Conservation (phyloP, 1,140 invertebrate genomes). For the Eubasilissa regina region DNA sequence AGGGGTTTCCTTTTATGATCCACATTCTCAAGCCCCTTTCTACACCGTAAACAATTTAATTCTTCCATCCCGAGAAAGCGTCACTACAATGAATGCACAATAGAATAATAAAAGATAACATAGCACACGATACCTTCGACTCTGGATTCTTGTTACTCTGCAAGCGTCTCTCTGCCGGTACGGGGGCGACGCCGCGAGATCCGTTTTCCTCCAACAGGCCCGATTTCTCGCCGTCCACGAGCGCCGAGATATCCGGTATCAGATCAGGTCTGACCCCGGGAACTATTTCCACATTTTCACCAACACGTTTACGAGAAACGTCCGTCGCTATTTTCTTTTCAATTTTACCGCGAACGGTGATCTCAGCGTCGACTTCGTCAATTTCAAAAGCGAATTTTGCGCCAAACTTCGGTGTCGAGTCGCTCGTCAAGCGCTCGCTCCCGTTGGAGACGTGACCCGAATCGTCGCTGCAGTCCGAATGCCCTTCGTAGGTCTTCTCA, state of each 20-base stretch:
- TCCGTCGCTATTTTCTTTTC: constrained; percentile 11
- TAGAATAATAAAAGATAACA: too few species aligned
- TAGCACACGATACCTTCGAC: constrained; percentile 47
- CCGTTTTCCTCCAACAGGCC: background rate
- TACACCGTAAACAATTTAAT: too few species aligned
- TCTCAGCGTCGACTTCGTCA: background rate
- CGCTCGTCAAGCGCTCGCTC: constrained; percentile 68
- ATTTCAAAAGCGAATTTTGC: background rate
- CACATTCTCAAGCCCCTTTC: too few species aligned
- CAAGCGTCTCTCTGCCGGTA: constrained; percentile 36
- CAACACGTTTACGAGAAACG: background rate
- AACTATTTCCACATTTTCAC: background rate
- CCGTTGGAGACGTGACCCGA: constrained; percentile 85
- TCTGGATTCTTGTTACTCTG: constrained; percentile 40
- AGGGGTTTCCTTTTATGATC: too few species aligned
- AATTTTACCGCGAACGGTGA: background rate
- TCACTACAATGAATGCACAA: too few species aligned
- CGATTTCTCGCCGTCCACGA: background rate
- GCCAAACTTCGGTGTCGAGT: constrained; percentile 63
- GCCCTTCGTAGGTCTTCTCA: constrained; percentile 70
- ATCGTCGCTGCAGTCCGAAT: constrained; percentile 79
- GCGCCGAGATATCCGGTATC: constrained; percentile 24
- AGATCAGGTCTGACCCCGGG: constrained; percentile 26
- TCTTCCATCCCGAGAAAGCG: too few species aligned
- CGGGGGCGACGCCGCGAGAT: background rate